Evolutionary conservation across 64 coral and sea anemone species (phyloP).

Genomic region (Montipora capricornis): DNA sequence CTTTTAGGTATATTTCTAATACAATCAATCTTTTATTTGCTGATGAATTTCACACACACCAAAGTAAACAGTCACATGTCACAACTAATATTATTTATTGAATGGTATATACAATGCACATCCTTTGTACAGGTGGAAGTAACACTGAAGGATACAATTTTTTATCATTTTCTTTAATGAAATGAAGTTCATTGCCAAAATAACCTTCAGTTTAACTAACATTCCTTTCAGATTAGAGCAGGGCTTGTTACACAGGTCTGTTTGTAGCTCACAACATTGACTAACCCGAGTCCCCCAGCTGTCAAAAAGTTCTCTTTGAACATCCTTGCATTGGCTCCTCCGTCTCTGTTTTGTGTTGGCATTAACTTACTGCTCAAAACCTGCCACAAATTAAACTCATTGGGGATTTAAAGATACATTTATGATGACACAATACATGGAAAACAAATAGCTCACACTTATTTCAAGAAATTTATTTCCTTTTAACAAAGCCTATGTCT

Average conservation of each 20-base stretch:
- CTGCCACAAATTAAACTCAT: conserved; percentile 20
- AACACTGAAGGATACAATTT: too few relatives aligned
- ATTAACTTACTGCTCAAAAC: conserved; percentile 93
- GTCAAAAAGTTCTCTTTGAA: conserved; percentile 93
- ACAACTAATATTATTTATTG: background rate
- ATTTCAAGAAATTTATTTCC: too few relatives aligned
- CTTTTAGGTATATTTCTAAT: too few relatives aligned
- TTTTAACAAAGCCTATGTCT: too few relatives aligned
- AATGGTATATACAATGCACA: background rate
- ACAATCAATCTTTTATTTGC: too few relatives aligned
- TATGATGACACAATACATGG: too few relatives aligned
- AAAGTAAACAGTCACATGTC: too few relatives aligned
- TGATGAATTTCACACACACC: too few relatives aligned
- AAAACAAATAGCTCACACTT: too few relatives aligned
- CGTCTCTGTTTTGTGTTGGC: conserved; percentile 90
- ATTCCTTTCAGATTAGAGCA: background rate
- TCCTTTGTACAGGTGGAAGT: background rate
- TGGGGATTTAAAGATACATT: background rate
- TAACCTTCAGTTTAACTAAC: background rate
- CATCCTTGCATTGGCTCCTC: conserved; percentile 86
- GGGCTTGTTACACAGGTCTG: background rate
- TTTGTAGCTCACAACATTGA: background rate
- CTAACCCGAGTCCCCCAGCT: conserved; percentile 82
- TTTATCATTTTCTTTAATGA: background rate
- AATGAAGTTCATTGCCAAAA: background rate